phyloP scores from a whole-genome alignment of 2,113 vertebrate genomes.

The Thoracochromis brauschi region DNA sequence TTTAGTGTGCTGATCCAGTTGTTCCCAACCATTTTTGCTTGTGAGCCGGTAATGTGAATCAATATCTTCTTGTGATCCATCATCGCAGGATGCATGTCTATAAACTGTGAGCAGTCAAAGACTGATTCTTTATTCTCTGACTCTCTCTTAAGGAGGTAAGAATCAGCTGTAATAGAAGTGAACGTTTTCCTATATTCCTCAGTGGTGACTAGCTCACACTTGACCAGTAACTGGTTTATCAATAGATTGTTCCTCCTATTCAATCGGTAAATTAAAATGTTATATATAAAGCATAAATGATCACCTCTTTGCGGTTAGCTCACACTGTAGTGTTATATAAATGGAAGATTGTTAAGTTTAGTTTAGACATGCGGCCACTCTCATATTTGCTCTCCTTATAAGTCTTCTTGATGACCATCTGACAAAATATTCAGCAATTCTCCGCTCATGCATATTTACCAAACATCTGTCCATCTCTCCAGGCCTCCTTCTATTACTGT shows the following conservation, averaged over 20 bases:
- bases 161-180: neutral
- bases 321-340: neutral
- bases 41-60: neutral
- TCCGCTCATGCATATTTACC: neutral
- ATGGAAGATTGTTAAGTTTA: neutral
- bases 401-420: neutral
- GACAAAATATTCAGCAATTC: neutral
- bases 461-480: neutral
- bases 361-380: neutral
- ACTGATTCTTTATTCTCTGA: neutral
- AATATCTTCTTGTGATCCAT: neutral
- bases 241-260: neutral
- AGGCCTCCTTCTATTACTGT: neutral
- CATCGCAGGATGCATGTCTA: neutral
- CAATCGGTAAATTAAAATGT: neutral
- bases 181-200: neutral
- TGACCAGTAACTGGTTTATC: neutral
- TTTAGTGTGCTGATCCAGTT: neutral
- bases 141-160: neutral
- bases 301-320: neutral
- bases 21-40: neutral
- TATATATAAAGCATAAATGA: neutral
- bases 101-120: neutral
- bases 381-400: neutral
- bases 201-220: neutral